Conservation (phyloP, 2,113 vertebrate species). For the Cricetomys ansorgei region DNA sequence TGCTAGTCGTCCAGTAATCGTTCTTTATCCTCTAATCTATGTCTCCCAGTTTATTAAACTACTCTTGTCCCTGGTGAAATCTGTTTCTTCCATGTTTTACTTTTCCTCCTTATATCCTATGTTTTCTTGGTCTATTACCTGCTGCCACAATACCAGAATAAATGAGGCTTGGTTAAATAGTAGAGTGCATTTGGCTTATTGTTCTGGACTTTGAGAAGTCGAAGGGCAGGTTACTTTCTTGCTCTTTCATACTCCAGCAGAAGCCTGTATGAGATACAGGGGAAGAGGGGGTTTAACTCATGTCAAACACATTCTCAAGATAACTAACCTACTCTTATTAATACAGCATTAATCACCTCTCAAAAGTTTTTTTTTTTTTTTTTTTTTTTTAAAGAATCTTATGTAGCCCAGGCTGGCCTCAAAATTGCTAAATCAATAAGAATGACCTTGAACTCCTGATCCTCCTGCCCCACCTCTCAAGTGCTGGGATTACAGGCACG, state of each 20-base stretch:
- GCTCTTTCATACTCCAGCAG: neutral
- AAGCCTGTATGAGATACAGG: neutral
- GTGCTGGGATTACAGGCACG: neutral
- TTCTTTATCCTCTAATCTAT: neutral
- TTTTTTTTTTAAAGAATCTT: neutral
- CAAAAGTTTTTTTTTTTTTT: neutral
- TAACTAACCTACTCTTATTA: neutral
- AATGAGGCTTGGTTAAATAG: neutral
- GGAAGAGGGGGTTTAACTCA: neutral
- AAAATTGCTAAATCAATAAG: neutral
- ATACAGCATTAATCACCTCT: neutral
- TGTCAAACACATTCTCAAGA: neutral
- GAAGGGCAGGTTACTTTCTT: neutral
- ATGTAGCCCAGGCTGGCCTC: neutral
- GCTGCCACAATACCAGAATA: neutral
- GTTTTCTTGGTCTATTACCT: neutral
- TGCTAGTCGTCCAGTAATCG: neutral
- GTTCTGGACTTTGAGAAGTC: neutral
- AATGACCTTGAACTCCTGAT: neutral
- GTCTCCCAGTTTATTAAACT: neutral
- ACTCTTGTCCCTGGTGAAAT: neutral
- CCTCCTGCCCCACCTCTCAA: neutral
- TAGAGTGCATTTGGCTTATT: neutral
- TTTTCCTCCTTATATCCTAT: neutral
- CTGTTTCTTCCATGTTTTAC: neutral